Percentiles rank a stretch among this genome's conserved stretches.
These are phyloP conservation scores for Elmis aenea DNA, from an alignment of 2,888 invertebrate genomes.

Conservation along the genomic window DNA sequence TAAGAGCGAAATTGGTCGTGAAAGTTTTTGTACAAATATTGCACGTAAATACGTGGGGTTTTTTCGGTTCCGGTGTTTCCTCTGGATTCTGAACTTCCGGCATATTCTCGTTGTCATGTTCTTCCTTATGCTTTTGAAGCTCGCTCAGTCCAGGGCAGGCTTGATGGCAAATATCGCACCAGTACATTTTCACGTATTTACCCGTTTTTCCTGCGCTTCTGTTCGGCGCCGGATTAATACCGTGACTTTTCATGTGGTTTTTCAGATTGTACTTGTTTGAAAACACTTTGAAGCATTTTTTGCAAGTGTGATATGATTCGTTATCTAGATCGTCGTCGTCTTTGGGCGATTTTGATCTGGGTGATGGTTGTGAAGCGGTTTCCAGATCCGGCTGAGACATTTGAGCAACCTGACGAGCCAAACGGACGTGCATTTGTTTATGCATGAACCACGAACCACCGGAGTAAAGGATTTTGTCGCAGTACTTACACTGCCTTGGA, in stretches of 20 bases:
- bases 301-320: slow-evolving; percentile 45
- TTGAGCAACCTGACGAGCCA: slow-evolving; percentile 4
- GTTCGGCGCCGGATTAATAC: slow-evolving; percentile 39
- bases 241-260: slow-evolving; percentile 49
- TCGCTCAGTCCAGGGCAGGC: slow-evolving; percentile 52
- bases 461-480: slow-evolving; percentile 35
- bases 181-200: slow-evolving; percentile 41
- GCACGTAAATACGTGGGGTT: slow-evolving; percentile 39
- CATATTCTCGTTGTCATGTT: slow-evolving; percentile 38
- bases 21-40: slow-evolving; percentile 46
- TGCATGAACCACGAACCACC: slow-evolving; percentile 37
- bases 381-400: not conserved
- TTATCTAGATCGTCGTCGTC: slow-evolving; percentile 20
- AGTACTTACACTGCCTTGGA: slow-evolving; percentile 37
- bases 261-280: slow-evolving; percentile 44
- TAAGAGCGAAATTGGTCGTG: slow-evolving; percentile 40
- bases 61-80: slow-evolving; percentile 22
- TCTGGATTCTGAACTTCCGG: slow-evolving; percentile 17
- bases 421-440: slow-evolving; percentile 38
- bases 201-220: slow-evolving; percentile 26
- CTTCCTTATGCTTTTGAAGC: slow-evolving; percentile 53
- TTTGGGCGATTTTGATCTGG: not conserved
- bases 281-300: slow-evolving; percentile 50
- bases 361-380: not conserved
- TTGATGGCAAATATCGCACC: slow-evolving; percentile 63